Evolutionary conservation across 2,888 invertebrate genomes (phyloP).

Genomic region (Epinotia nisella): DNA sequence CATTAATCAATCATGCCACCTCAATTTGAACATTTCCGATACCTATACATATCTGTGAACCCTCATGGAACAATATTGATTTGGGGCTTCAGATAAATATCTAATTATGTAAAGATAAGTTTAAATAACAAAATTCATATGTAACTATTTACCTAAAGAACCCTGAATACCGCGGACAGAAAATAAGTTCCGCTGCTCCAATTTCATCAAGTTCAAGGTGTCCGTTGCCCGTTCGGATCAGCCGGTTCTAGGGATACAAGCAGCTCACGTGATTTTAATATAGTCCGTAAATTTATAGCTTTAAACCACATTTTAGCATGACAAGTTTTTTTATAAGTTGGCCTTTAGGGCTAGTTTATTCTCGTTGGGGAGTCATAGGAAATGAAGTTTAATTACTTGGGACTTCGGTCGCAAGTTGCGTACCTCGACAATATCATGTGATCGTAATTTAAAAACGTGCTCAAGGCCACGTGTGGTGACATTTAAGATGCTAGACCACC

Average conservation of each 20-base stretch:
- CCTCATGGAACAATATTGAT: neutral
- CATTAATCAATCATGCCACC: too few relatives aligned
- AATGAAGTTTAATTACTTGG: slow-evolving; percentile 69
- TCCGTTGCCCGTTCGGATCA: slow-evolving; percentile 29
- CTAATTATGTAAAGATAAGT: too few relatives aligned
- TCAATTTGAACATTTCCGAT: too few relatives aligned
- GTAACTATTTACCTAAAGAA: neutral
- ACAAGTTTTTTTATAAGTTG: slow-evolving; percentile 57
- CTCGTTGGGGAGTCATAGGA: slow-evolving; percentile 63
- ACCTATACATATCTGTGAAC: neutral
- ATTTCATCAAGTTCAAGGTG: slow-evolving; percentile 45
- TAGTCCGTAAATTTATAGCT: slow-evolving; percentile 19
- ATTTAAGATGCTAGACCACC: slow-evolving; percentile 50
- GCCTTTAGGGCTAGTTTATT: slow-evolving; percentile 68
- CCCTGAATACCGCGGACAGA: slow-evolving; percentile 26
- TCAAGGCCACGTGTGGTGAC: slow-evolving; percentile 64
- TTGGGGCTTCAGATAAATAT: too few relatives aligned
- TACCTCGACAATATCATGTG: slow-evolving; percentile 47
- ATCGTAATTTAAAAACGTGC: slow-evolving; percentile 54
- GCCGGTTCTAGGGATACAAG: slow-evolving; percentile 42
- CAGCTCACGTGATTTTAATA: slow-evolving; percentile 16
- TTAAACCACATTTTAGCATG: slow-evolving; percentile 57
- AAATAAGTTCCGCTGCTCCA: slow-evolving; percentile 43
- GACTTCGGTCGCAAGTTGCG: slow-evolving; percentile 59
- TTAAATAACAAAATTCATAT: too few relatives aligned